Percentiles rank a stretch among this genome's conserved stretches.
Evolutionary conservation across 2,113 vertebrate species (phyloP).

Genomic region (Calyptommatus sinebrachiatus): DNA sequence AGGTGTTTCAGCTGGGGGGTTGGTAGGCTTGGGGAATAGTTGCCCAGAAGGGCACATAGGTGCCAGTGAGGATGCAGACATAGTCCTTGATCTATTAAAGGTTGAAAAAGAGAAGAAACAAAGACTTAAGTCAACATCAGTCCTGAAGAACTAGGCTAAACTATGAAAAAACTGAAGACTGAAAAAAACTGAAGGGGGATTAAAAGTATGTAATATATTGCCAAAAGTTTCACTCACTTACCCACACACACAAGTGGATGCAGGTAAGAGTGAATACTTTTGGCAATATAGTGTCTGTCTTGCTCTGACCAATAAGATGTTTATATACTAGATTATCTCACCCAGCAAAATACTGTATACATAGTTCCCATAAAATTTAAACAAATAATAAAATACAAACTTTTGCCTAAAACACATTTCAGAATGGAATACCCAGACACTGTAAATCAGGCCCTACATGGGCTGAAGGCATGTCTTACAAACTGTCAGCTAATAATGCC

Average conservation of each 20-base stretch:
- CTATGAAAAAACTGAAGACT: too few relatives aligned
- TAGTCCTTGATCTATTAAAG: not conserved
- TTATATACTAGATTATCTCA: not conserved
- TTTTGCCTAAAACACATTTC: not conserved
- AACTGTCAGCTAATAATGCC: slow-evolving; percentile 8
- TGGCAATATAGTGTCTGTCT: too few relatives aligned
- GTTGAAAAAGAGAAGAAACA: not conserved
- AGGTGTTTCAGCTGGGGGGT: too few relatives aligned
- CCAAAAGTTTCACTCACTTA: too few relatives aligned
- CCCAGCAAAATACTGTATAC: too few relatives aligned
- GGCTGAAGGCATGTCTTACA: not conserved
- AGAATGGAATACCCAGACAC: slow-evolving; percentile 3
- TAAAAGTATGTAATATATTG: too few relatives aligned
- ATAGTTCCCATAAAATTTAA: not conserved
- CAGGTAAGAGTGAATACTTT: too few relatives aligned
- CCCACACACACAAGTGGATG: too few relatives aligned
- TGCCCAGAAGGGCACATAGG: too few relatives aligned
- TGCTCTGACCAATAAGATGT: not conserved
- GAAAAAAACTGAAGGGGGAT: too few relatives aligned
- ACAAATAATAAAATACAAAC: not conserved
- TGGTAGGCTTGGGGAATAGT: too few relatives aligned
- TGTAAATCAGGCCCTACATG: slow-evolving; percentile 1
- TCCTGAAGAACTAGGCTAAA: too few relatives aligned
- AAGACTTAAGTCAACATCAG: not conserved
- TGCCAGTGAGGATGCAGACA: not conserved